These are phyloP conservation scores for Cotesia congregata DNA, from an alignment of 2,888 invertebrate genomes.

Conservation along the genomic window DNA sequence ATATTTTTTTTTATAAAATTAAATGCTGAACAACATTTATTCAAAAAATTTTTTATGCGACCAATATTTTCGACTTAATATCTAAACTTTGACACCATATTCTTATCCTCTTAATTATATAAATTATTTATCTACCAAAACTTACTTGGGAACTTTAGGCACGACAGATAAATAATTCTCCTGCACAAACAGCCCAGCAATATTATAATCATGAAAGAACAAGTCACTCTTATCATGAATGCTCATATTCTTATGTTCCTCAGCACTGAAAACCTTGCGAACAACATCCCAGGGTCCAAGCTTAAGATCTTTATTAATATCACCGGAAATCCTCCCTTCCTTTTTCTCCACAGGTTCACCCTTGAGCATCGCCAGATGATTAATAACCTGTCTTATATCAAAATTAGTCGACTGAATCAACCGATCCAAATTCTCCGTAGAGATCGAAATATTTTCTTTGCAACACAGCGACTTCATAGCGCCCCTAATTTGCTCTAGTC, in stretches of 20 bases:
- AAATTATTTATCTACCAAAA: neutral
- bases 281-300: slow-evolving; percentile 95
- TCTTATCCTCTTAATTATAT: too few species aligned
- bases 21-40: too few species aligned
- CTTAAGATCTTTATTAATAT: slow-evolving; percentile 85
- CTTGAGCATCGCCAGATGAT: slow-evolving; percentile 88
- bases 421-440: slow-evolving; percentile 82
- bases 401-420: slow-evolving; percentile 90
- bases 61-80: too few species aligned
- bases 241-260: slow-evolving; percentile 83
- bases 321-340: slow-evolving; percentile 56
- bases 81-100: too few species aligned
- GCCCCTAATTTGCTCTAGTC: slow-evolving; percentile 90
- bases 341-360: slow-evolving; percentile 53
- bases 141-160: slow-evolving; percentile 82
- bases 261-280: slow-evolving; percentile 86
- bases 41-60: too few species aligned
- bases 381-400: slow-evolving; percentile 94
- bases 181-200: slow-evolving; percentile 97
- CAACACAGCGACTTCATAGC: slow-evolving; percentile 93
- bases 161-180: slow-evolving; percentile 92
- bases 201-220: slow-evolving; percentile 97
- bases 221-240: slow-evolving; percentile 88
- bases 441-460: slow-evolving; percentile 89
- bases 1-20: too few species aligned